A percentile compares a stretch with the other conserved stretches of the same genome.
phyloP scores from a whole-genome alignment of 2,888 invertebrate genomes.

The Erebia aethiops region DNA sequence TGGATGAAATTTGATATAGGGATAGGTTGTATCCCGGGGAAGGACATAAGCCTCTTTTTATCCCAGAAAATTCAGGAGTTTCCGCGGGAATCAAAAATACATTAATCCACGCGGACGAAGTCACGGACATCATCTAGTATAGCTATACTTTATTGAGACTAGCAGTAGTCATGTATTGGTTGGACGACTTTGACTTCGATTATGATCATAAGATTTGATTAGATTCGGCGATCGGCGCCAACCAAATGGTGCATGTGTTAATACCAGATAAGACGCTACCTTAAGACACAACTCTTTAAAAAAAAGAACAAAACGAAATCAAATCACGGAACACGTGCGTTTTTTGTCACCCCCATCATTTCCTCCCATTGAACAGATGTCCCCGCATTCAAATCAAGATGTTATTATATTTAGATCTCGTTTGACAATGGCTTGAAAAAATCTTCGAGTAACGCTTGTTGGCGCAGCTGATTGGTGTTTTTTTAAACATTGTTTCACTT shows the following conservation, averaged over 20 bases:
- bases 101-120: no score
- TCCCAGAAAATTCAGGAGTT: no score
- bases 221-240: background rate
- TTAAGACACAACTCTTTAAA: constrained; percentile 5
- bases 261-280: constrained; percentile 2
- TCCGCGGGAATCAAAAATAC: no score
- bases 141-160: no score
- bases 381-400: constrained; percentile 63
- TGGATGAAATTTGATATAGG: no score
- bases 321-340: constrained; percentile 43
- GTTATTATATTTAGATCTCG: constrained; percentile 70
- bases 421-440: constrained; percentile 43
- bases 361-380: constrained; percentile 72
- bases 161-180: no score
- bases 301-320: constrained; percentile 25
- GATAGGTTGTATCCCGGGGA: no score
- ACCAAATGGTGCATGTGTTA: background rate
- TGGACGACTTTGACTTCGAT: background rate
- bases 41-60: no score
- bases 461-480: constrained; percentile 43
- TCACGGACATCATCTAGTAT: no score
- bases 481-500: constrained; percentile 19
- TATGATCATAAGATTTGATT: background rate
- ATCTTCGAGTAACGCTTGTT: constrained; percentile 49
- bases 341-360: constrained; percentile 56